These are phyloP conservation scores for Pollimyrus isidori DNA, from an alignment of 2,113 vertebrate genomes.

Conservation along the genomic window DNA sequence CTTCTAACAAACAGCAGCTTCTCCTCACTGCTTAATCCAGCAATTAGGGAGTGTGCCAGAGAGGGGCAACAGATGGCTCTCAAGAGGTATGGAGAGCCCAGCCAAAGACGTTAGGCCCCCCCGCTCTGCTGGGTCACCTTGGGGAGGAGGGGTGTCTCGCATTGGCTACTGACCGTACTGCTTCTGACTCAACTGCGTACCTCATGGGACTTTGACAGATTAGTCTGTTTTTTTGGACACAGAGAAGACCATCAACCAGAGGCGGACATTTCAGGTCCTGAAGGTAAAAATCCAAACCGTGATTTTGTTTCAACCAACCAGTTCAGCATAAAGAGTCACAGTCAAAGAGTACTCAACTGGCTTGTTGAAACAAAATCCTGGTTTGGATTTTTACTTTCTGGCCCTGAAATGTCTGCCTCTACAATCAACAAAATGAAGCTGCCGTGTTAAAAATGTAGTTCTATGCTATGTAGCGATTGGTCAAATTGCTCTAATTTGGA, in stretches of 20 bases:
- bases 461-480: background rate
- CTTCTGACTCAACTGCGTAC: background rate
- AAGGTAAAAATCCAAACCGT: too few relatives aligned
- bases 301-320: too few relatives aligned
- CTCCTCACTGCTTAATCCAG: constrained; percentile 43
- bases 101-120: constrained; percentile 26
- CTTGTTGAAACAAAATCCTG: too few relatives aligned
- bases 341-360: too few relatives aligned
- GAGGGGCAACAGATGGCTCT: constrained; percentile 49
- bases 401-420: too few relatives aligned
- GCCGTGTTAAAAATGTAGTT: background rate
- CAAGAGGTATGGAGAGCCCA: constrained; percentile 39
- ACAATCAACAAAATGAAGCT: background rate
- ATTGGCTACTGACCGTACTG: background rate
- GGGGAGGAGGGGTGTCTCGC: background rate
- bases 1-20: constrained; percentile 36
- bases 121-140: constrained; percentile 27
- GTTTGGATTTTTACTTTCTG: too few relatives aligned
- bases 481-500: background rate
- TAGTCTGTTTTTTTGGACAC: background rate
- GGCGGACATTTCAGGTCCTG: too few relatives aligned
- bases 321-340: too few relatives aligned
- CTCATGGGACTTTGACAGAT: background rate
- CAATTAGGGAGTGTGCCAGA: constrained; percentile 41
- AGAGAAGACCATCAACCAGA: background rate